Conservation (phyloP, 2,113 vertebrate species). For the Nannobrachium achirus region DNA sequence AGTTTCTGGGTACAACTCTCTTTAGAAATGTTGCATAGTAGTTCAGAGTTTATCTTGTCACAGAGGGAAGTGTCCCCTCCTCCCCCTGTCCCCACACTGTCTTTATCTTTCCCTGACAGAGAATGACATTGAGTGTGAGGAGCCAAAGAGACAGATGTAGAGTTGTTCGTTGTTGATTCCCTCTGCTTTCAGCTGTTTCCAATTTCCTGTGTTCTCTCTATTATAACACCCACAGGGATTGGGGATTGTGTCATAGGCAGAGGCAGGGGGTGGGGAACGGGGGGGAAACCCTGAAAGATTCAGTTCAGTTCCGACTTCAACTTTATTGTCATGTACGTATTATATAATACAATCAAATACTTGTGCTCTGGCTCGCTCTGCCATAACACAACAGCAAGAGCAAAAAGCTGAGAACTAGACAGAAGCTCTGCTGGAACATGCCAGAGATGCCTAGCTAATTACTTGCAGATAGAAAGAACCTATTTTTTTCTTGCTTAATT, state of each 20-base stretch:
- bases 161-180: not conserved
- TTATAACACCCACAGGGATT: not conserved
- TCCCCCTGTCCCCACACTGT: not conserved
- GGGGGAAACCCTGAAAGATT: too few species aligned
- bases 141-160: conserved; percentile 7
- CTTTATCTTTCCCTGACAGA: conserved; percentile 47
- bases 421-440: too few species aligned
- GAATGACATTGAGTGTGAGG: conserved; percentile 7
- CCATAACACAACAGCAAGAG: too few species aligned
- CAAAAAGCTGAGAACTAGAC: too few species aligned
- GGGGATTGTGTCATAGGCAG: not conserved
- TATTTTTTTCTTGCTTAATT: too few species aligned
- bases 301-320: too few species aligned
- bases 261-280: too few species aligned
- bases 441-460: too few species aligned
- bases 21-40: not conserved
- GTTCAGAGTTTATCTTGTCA: not conserved
- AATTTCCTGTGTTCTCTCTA: conserved; percentile 24
- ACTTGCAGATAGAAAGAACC: too few species aligned
- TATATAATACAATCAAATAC: too few species aligned
- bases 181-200: conserved; percentile 26
- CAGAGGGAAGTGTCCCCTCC: not conserved
- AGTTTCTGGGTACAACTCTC: not conserved
- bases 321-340: too few species aligned
- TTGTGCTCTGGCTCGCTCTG: too few species aligned